These are phyloP conservation scores for Magallana gigas DNA, from an alignment of 1,140 invertebrate species.

Conservation along the genomic window DNA sequence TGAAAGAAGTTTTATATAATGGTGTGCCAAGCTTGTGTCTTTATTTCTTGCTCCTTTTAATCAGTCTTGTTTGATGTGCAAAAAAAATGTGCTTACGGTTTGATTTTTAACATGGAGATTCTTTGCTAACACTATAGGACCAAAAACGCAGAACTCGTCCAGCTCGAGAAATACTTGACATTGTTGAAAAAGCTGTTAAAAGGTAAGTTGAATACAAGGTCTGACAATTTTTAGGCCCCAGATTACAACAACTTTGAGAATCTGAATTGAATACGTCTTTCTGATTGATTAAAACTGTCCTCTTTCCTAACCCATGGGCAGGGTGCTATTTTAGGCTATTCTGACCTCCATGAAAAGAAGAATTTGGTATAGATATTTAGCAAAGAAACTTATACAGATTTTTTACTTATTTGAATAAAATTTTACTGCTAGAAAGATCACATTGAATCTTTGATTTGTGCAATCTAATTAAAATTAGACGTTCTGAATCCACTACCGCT, in stretches of 20 bases:
- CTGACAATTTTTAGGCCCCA: too few species aligned
- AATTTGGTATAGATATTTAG: too few species aligned
- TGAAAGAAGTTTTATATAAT: too few species aligned
- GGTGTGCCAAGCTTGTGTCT: neutral
- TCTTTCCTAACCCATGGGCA: neutral
- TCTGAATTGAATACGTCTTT: neutral
- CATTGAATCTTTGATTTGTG: too few species aligned
- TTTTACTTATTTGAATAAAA: too few species aligned
- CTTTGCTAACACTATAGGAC: neutral
- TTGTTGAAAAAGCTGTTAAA: slow-evolving; percentile 19
- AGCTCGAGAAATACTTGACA: slow-evolving; percentile 15
- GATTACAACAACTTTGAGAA: neutral
- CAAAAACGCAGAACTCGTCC: slow-evolving; percentile 19
- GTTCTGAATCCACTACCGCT: too few species aligned
- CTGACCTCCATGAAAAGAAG: too few species aligned
- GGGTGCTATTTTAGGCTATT: too few species aligned
- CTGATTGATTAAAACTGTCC: neutral
- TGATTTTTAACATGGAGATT: neutral
- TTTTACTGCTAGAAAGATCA: too few species aligned
- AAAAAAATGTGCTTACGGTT: neutral
- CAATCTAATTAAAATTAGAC: too few species aligned
- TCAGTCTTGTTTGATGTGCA: neutral
- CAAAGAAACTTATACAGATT: too few species aligned
- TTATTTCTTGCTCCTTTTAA: neutral
- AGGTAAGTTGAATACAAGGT: neutral